Conservation (phyloP, 2,113 vertebrate genomes). For the Trinectes maculatus region DNA sequence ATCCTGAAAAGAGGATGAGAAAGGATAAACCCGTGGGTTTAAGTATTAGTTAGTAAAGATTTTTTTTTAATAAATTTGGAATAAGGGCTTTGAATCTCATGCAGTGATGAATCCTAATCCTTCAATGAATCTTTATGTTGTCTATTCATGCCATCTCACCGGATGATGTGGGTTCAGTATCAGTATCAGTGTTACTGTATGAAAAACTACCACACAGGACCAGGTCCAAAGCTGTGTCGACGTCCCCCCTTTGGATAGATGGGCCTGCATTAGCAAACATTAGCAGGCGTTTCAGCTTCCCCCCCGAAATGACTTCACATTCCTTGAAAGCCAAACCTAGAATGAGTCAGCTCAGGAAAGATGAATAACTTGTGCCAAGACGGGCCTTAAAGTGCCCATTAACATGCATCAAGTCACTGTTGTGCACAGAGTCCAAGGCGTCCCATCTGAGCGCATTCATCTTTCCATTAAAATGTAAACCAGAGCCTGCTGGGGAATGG, state of each 20-base stretch:
- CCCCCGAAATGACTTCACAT: conserved; percentile 42
- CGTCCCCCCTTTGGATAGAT: not conserved
- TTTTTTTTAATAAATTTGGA: conserved; percentile 3
- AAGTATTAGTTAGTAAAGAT: conserved; percentile 6
- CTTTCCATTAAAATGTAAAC: conserved; percentile 55
- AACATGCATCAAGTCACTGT: conserved; percentile 47
- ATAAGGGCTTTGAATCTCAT: conserved; percentile 8
- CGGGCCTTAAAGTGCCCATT: conserved; percentile 52
- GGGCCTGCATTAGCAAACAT: conserved; percentile 33
- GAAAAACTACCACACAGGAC: not conserved
- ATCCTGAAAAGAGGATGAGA: conserved; percentile 2
- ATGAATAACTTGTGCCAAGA: conserved; percentile 42
- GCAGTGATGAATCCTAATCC: conserved; percentile 18
- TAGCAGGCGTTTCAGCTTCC: conserved; percentile 29
- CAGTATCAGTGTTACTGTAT: not conserved
- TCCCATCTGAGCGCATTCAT: conserved; percentile 25
- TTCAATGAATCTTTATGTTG: conserved; percentile 25
- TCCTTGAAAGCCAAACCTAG: conserved; percentile 52
- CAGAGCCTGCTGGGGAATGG: conserved; percentile 16
- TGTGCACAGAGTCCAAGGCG: conserved; percentile 20
- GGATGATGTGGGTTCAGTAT: not conserved
- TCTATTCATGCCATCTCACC: conserved; percentile 9
- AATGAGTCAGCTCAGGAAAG: conserved; percentile 58
- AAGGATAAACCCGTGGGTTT: conserved; percentile 7
- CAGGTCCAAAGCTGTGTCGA: conserved; percentile 1